Evolutionary conservation across 2,888 invertebrate genomes (phyloP).

Genomic region (Ecliptopera silaceata): DNA sequence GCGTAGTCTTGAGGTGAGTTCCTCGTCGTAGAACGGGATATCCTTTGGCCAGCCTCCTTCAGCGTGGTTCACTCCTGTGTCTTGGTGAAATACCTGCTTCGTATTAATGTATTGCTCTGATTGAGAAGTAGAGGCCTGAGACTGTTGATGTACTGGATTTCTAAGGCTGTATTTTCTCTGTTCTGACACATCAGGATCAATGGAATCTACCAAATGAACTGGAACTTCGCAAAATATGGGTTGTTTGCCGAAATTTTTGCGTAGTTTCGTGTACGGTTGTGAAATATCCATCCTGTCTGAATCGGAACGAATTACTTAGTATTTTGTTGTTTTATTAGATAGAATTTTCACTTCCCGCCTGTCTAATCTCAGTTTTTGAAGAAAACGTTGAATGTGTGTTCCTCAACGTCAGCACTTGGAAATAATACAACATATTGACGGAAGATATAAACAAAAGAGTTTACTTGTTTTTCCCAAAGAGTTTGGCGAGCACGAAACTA

Average conservation of each 20-base stretch:
- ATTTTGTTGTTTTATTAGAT: too few relatives aligned
- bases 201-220: slow-evolving; percentile 55
- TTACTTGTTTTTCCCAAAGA: not conserved
- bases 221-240: slow-evolving; percentile 65
- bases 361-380: too few relatives aligned
- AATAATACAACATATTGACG: too few relatives aligned
- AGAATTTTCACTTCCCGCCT: too few relatives aligned
- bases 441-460: not conserved
- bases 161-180: slow-evolving; percentile 64
- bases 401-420: too few relatives aligned
- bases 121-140: slow-evolving; percentile 58
- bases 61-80: slow-evolving; percentile 85
- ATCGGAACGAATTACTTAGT: too few relatives aligned
- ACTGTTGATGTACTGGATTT: slow-evolving; percentile 70
- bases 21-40: slow-evolving; percentile 83
- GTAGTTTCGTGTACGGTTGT: slow-evolving; percentile 62
- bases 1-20: slow-evolving; percentile 86
- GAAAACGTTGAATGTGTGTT: too few relatives aligned
- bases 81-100: slow-evolving; percentile 69
- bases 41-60: slow-evolving; percentile 94
- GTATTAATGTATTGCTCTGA: slow-evolving; percentile 82
- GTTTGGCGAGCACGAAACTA: not conserved
- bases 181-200: slow-evolving; percentile 51
- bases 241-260: slow-evolving; percentile 71
- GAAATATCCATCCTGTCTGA: slow-evolving; percentile 18